Percentiles rank a stretch among this genome's conserved stretches.
Evolutionary conservation across 2,113 vertebrate genomes (phyloP).

Genomic region (Ammodytes dubius): DNA sequence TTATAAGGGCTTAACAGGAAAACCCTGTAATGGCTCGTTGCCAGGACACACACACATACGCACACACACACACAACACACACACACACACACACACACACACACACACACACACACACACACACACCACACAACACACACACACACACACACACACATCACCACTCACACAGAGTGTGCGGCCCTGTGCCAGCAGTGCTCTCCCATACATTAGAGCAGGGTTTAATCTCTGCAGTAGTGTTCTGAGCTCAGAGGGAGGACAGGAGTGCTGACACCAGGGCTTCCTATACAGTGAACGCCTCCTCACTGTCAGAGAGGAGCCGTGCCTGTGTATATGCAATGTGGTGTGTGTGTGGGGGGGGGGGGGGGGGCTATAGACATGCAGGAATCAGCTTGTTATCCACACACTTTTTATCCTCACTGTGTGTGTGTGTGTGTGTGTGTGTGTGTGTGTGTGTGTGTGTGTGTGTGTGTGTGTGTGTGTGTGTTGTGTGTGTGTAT

Average conservation of each 20-base stretch:
- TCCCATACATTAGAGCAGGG: constrained; percentile 73
- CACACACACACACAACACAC: constrained; percentile 7
- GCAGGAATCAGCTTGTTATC: constrained; percentile 44
- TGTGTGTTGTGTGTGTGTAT: too few species aligned
- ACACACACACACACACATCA: not conserved
- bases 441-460: not conserved
- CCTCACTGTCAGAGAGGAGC: constrained; percentile 55
- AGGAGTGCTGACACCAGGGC: constrained; percentile 79
- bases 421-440: constrained; percentile 24
- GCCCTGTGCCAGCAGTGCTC: constrained; percentile 65
- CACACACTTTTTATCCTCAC: not conserved
- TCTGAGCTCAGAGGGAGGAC: constrained; percentile 78
- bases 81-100: not conserved
- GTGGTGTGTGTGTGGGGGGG: constrained; percentile 14
- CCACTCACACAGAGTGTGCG: constrained; percentile 2
- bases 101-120: constrained; percentile 11
- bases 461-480: too few species aligned
- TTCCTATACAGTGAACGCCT: constrained; percentile 61
- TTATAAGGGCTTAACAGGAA: constrained; percentile 75
- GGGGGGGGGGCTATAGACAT: constrained; percentile 29
- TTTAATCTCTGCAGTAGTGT: constrained; percentile 80
- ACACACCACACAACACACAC: constrained; percentile 13
- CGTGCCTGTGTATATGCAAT: constrained; percentile 38
- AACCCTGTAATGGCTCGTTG: constrained; percentile 66
- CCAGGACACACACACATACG: constrained; percentile 55